phyloP scores from a whole-genome alignment of 1,140 invertebrate species.

The Zaprionus kolodkinae region DNA sequence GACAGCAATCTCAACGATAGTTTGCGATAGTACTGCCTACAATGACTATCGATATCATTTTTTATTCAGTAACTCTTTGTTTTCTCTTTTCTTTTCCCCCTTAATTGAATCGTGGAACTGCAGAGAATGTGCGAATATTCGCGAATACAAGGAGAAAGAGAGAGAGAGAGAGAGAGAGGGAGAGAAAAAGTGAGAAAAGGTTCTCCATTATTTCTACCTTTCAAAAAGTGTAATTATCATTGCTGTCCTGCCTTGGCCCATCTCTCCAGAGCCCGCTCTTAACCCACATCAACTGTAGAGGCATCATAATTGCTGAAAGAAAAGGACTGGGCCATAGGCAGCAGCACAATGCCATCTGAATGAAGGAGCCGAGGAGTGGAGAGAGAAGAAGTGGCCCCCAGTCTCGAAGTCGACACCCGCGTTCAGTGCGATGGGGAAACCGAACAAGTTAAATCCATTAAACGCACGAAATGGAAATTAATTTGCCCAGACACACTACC shows the following conservation, averaged over 20 bases:
- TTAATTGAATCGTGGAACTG: not conserved
- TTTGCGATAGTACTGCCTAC: not conserved
- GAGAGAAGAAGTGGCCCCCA: not conserved
- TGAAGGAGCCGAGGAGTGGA: not conserved
- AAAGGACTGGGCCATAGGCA: not conserved
- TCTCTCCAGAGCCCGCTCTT: not conserved
- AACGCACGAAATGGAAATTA: conserved; percentile 74
- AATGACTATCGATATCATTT: not conserved
- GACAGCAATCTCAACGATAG: not conserved
- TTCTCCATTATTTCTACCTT: not conserved
- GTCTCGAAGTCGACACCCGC: not conserved
- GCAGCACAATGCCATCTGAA: not conserved
- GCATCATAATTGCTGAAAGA: conserved; percentile 1
- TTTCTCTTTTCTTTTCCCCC: not conserved
- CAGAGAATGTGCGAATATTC: not conserved
- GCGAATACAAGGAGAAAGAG: not conserved
- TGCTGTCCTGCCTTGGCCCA: not conserved
- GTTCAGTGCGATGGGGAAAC: not conserved
- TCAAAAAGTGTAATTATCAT: conserved; percentile 5
- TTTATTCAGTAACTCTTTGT: not conserved
- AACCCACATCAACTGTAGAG: conserved; percentile 3
- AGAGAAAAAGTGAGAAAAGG: too few relatives aligned
- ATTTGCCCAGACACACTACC: conserved; percentile 49
- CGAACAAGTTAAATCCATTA: conserved; percentile 73
- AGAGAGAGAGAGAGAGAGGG: not conserved